Evolutionary conservation across 2,113 vertebrate species (phyloP), one percentile per base, ranked within the genome.

Genomic region (Ornithorhynchus anatinus): DNA sequence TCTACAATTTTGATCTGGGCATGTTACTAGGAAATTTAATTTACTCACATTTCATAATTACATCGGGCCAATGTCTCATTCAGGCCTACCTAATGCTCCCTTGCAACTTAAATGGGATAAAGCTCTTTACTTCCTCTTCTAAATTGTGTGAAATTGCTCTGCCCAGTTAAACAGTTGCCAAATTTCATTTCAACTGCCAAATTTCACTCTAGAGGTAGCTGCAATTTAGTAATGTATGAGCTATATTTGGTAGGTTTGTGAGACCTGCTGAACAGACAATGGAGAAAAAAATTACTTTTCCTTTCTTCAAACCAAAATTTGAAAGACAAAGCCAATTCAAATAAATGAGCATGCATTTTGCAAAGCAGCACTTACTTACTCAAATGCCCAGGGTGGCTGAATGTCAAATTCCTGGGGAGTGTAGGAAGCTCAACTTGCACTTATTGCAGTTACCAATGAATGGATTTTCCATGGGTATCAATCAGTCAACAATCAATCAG

Each of bases 201-300:
- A 65, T 63, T 57, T 72, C 75, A 69, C 58, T 75, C 23, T 70
- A 45, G 11, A 53, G 10, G 37, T 61, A 72, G 68, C 60, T 76
- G 8, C 12, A 69, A 57, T 71, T 72, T 44, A 50, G 19, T 57
- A 48, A 71, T 60, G 33, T 27, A 58, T 33, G 56, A 69, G 74
- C 35, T 52, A 38, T 69, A 53, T 57, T 54, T 69, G 27, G 48
- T 79, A n/a, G 36, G 33, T 25, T 38, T 69, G 7, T 2, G 27
- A 81, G 64, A 75, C 37, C 62, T 72, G 66, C 77, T 81, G 63
- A 82, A 86, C 59, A 66, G 25, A 57, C 53, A 75, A 39, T 69
- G 59, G 79, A 75, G 78, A 25, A 71, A 69, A 69, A 69, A 78
- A 54, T 74, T 47, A 79, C 48, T 84, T 80, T 72, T 36, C 63